Percentiles rank a stretch among this genome's conserved stretches.
These are phyloP conservation scores for Cygnus atratus DNA, from an alignment of 2,113 vertebrate species.

Conservation along the genomic window DNA sequence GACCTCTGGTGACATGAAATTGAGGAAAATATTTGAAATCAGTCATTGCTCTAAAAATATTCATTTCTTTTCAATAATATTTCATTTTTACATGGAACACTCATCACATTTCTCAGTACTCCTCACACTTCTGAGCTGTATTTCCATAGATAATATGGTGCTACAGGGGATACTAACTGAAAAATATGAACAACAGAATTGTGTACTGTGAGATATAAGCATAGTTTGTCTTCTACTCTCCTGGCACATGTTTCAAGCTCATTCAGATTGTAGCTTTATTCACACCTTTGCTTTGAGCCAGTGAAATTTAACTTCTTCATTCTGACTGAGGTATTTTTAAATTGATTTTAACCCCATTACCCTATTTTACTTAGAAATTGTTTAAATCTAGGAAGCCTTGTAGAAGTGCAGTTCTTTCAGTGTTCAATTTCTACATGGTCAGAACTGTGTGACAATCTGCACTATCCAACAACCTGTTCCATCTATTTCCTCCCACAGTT, in stretches of 20 bases:
- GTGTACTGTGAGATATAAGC: not conserved
- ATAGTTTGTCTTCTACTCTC: not conserved
- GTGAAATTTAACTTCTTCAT: not conserved
- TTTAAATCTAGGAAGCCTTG: not conserved
- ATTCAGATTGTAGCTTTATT: not conserved
- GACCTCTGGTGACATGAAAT: not conserved
- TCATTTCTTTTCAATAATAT: not conserved
- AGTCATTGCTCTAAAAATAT: not conserved
- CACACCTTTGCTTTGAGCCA: not conserved
- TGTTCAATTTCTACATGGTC: not conserved
- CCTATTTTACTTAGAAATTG: not conserved
- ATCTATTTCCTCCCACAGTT: not conserved
- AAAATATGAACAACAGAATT: not conserved
- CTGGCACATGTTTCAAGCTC: not conserved
- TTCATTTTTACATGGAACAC: not conserved
- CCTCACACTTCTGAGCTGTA: not conserved
- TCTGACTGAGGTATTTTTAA: not conserved
- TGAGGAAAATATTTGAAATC: not conserved
- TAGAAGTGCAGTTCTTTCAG: not conserved
- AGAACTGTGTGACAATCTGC: not conserved
- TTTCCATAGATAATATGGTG: not conserved
- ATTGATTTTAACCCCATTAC: not conserved
- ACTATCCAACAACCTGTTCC: not conserved
- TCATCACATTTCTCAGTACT: not conserved
- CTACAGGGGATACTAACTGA: not conserved